Evolutionary conservation across 2,888 invertebrate genomes (phyloP).

Genomic region (Spilarctia lutea): DNA sequence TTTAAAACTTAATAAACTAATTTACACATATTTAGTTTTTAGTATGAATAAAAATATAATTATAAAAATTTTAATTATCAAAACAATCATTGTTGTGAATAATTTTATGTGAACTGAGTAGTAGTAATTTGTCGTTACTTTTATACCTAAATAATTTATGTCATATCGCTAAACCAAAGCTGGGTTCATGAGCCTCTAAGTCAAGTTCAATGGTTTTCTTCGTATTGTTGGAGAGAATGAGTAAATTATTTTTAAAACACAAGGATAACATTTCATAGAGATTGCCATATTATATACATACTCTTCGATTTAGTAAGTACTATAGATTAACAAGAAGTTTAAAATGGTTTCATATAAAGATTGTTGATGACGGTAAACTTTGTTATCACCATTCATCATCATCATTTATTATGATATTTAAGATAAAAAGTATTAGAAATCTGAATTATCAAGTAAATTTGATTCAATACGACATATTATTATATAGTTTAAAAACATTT

Average conservation of each 20-base stretch:
- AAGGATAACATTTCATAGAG: background rate
- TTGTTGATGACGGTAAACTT: too few species aligned
- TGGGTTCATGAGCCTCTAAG: background rate
- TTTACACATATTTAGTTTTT: slow-evolving; percentile 1
- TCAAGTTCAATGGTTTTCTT: background rate
- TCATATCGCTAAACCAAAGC: background rate
- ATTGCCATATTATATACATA: background rate
- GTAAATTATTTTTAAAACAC: background rate
- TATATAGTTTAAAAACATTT: too few species aligned
- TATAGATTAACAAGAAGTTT: background rate
- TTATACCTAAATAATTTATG: background rate
- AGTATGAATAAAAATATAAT: slow-evolving; percentile 7
- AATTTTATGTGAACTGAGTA: background rate
- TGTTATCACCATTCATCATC: too few species aligned
- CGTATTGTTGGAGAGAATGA: background rate
- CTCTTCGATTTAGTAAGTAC: background rate
- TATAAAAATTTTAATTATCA: slow-evolving; percentile 1
- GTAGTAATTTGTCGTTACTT: background rate
- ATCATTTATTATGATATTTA: too few species aligned
- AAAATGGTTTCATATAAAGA: too few species aligned
- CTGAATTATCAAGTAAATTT: too few species aligned
- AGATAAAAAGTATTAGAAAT: too few species aligned
- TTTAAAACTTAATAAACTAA: slow-evolving; percentile 4
- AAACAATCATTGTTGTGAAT: background rate
- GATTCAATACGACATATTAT: too few species aligned